Evolutionary conservation across 2,113 vertebrate species (phyloP).

Genomic region (Hippopotamus amphibius): DNA sequence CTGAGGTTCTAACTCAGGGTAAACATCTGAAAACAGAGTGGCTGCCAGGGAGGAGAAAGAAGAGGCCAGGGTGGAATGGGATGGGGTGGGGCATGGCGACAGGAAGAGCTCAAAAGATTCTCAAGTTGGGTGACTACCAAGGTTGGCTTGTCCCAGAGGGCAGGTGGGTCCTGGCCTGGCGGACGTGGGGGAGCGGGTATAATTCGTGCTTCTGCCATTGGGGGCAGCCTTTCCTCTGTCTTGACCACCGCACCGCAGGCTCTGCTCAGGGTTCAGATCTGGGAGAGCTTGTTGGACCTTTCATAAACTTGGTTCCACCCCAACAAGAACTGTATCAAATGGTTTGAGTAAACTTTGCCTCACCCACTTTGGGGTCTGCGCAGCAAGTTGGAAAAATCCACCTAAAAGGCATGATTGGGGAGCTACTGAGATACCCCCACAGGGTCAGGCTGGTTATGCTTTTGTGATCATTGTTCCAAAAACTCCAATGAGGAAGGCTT

Average conservation of each 20-base stretch:
- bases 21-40: constrained; percentile 80
- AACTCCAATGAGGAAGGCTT: background rate
- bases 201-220: background rate
- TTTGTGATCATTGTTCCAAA: background rate
- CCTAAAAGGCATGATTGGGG: background rate
- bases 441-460: background rate
- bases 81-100: constrained; percentile 80
- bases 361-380: background rate
- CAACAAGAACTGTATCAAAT: background rate
- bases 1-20: constrained; percentile 58
- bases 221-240: constrained; percentile 36
- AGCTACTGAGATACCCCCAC: background rate
- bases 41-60: constrained; percentile 82
- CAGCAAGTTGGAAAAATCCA: background rate
- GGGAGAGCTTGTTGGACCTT: background rate
- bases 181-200: background rate
- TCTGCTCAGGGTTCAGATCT: background rate
- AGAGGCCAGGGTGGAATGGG: constrained; percentile 75
- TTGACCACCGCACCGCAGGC: background rate
- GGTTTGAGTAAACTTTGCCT: background rate
- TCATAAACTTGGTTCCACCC: background rate
- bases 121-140: constrained; percentile 80
- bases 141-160: constrained; percentile 67
- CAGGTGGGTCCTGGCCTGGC: constrained; percentile 53
- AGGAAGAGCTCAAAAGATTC: constrained; percentile 81